Conservation (phyloP, 2,797 vertebrate species). For the Neoniphon sammara region DNA sequence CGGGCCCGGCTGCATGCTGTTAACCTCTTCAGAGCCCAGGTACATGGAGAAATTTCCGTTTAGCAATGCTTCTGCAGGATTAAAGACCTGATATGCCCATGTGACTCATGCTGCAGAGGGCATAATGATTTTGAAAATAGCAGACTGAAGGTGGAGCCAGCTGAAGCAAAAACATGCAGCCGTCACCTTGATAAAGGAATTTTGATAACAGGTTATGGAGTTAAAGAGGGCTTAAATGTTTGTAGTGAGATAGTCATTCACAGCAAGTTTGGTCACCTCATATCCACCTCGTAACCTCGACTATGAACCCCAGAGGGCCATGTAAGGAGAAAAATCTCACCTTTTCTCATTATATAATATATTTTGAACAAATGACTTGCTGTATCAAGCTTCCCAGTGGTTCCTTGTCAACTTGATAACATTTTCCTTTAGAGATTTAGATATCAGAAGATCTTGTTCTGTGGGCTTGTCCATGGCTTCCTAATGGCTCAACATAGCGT, state of each 20-base stretch:
- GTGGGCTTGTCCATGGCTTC: not conserved
- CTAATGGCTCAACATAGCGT: not conserved
- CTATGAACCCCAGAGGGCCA: not conserved
- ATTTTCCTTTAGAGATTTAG: constrained; percentile 13
- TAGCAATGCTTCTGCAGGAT: constrained; percentile 1
- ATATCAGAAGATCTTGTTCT: constrained; percentile 17
- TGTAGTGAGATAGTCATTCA: not conserved
- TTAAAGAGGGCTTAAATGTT: constrained; percentile 5
- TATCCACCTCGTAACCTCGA: not conserved
- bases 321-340: not conserved
- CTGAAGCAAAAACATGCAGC: constrained; percentile 24
- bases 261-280: not conserved
- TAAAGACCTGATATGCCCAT: constrained; percentile 3
- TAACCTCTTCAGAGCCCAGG: constrained; percentile 51
- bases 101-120: constrained; percentile 10
- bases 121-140: constrained; percentile 18
- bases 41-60: constrained; percentile 20
- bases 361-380: not conserved
- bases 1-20: constrained; percentile 29
- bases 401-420: not conserved
- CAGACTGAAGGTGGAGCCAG: not conserved
- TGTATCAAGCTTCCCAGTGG: not conserved
- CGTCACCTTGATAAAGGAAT: constrained; percentile 30
- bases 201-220: constrained; percentile 27
- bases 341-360: constrained; percentile 7